Conservation (phyloP, 2,797 vertebrate genomes). For the Eutrigla gurnardus region DNA sequence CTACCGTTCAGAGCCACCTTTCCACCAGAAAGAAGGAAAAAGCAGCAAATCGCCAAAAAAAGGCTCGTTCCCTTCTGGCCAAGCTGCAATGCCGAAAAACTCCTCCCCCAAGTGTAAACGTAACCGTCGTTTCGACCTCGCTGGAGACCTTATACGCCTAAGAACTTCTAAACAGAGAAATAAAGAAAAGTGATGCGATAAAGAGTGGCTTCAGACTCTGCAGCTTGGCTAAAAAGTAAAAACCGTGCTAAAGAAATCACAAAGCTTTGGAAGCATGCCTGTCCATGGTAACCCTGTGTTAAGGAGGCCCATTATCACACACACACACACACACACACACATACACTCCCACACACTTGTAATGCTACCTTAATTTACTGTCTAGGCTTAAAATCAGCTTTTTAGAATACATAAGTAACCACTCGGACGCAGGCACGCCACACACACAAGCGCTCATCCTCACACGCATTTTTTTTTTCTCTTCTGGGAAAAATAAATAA, state of each 20-base stretch:
- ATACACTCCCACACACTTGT: slow-evolving; percentile 52
- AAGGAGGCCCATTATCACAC: slow-evolving; percentile 77
- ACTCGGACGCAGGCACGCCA: slow-evolving; percentile 43
- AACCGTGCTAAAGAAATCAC: slow-evolving; percentile 72
- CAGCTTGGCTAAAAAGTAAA: slow-evolving; percentile 76
- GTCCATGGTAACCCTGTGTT: slow-evolving; percentile 81
- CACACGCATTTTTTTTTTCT: slow-evolving; percentile 74
- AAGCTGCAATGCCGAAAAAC: slow-evolving; percentile 53
- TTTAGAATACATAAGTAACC: slow-evolving; percentile 80
- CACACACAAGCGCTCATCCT: slow-evolving; percentile 35
- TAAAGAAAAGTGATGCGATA: slow-evolving; percentile 36
- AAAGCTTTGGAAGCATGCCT: slow-evolving; percentile 85
- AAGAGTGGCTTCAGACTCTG: slow-evolving; percentile 64
- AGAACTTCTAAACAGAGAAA: slow-evolving; percentile 30
- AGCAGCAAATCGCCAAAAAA: slow-evolving; percentile 57
- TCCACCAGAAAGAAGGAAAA: slow-evolving; percentile 60
- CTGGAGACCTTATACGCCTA: slow-evolving; percentile 45
- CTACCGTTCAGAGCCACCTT: slow-evolving; percentile 56
- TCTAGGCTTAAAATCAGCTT: slow-evolving; percentile 84
- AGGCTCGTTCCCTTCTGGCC: slow-evolving; percentile 51
- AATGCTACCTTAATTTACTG: slow-evolving; percentile 86
- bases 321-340: slow-evolving; percentile 35
- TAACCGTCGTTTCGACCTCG: slow-evolving; percentile 33
- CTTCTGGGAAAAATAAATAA: slow-evolving; percentile 89
- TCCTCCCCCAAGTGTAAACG: slow-evolving; percentile 31